These are phyloP conservation scores for Drosophila willistoni DNA, from an alignment of 1,140 invertebrate genomes.

Conservation along the genomic window DNA sequence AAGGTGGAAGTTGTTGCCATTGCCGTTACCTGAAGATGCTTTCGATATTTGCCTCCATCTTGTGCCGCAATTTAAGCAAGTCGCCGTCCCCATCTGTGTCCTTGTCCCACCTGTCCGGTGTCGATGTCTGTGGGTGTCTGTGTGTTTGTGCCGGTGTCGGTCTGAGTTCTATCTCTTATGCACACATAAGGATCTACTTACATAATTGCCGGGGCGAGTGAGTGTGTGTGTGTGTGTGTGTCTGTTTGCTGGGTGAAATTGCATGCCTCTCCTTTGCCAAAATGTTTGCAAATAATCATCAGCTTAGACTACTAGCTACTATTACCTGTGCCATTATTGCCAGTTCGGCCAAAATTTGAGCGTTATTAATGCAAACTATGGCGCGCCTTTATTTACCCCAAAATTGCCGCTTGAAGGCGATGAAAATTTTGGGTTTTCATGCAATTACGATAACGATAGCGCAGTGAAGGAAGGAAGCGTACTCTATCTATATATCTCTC, in stretches of 20 bases:
- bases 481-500: conserved; percentile 2
- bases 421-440: conserved; percentile 42
- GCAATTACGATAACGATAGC: conserved; percentile 43
- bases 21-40: conserved; percentile 40
- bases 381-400: conserved; percentile 55
- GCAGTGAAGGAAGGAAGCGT: conserved; percentile 2
- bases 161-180: conserved; percentile 58
- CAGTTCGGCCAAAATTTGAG: conserved; percentile 30
- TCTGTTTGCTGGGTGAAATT: conserved; percentile 28
- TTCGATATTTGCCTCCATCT: conserved; percentile 56
- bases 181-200: conserved; percentile 77
- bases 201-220: conserved; percentile 60
- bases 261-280: conserved; percentile 34
- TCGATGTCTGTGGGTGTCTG: conserved; percentile 23
- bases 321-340: conserved; percentile 18
- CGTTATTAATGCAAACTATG: conserved; percentile 66
- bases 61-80: conserved; percentile 67
- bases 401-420: conserved; percentile 53
- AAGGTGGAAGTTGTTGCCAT: conserved; percentile 47
- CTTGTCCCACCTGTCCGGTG: conserved; percentile 8
- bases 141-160: conserved; percentile 25
- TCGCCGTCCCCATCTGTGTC: conserved; percentile 5
- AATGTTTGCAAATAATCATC: conserved; percentile 62
- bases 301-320: conserved; percentile 14
- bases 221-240: conserved; percentile 33